A percentile compares a stretch with the other conserved stretches of the same genome.
phyloP scores from a whole-genome alignment of 2,113 vertebrate species.

The Entosphenus tridentatus region DNA sequence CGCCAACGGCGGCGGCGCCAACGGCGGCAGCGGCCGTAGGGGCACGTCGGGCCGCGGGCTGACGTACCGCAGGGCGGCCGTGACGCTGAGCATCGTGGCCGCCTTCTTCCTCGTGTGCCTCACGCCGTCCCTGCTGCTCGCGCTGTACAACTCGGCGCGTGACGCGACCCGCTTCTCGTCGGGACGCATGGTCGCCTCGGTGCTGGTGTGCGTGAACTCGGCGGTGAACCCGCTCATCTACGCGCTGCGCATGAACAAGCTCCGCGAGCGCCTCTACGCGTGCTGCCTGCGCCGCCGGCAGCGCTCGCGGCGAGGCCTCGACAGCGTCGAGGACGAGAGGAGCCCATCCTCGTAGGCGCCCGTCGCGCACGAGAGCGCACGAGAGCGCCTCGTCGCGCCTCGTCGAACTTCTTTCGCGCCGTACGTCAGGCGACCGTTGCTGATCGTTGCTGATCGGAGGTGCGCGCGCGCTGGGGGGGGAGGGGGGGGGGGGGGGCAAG shows the following conservation, averaged over 20 bases:
- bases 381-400: too few relatives aligned
- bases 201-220: conserved; percentile 6
- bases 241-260: conserved; percentile 5
- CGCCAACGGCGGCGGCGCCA: neutral
- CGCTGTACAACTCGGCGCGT: neutral
- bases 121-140: neutral
- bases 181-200: conserved; percentile 3
- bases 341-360: too few relatives aligned
- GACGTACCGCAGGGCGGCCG: neutral
- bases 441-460: too few relatives aligned
- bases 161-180: neutral
- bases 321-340: too few relatives aligned
- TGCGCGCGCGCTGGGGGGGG: too few relatives aligned
- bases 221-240: conserved; percentile 4
- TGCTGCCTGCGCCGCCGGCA: neutral
- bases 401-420: too few relatives aligned
- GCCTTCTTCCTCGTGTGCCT: conserved; percentile 6
- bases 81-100: conserved; percentile 4
- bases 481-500: too few relatives aligned
- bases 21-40: neutral
- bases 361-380: too few relatives aligned
- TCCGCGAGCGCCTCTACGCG: neutral
- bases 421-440: too few relatives aligned
- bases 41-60: neutral
- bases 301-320: neutral